phyloP scores from a whole-genome alignment of 2,888 invertebrate species.

The Hermodice carunculata region DNA sequence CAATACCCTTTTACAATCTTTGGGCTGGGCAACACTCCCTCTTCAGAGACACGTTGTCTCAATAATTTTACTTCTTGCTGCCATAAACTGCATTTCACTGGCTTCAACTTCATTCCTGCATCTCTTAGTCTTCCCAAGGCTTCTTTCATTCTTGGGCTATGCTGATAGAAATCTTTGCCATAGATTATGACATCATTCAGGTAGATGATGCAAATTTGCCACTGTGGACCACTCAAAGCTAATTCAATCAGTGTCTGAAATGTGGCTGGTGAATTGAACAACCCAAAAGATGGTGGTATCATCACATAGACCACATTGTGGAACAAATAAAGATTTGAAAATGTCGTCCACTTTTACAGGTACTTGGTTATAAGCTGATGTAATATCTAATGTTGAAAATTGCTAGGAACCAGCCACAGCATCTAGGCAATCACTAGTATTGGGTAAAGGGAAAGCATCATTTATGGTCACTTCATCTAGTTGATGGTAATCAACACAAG shows the following conservation, averaged over 20 bases:
- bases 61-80: conserved; percentile 19
- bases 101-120: conserved; percentile 44
- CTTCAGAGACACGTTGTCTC: conserved; percentile 16
- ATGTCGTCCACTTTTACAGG: conserved; percentile 29
- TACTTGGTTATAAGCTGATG: conserved; percentile 46
- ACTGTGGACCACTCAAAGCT: conserved; percentile 27
- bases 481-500: conserved; percentile 34
- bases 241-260: conserved; percentile 43
- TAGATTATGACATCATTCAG: conserved; percentile 43
- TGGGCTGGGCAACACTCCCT: conserved; percentile 13
- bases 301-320: conserved; percentile 33
- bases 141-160: no score
- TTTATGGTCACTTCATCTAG: conserved; percentile 32
- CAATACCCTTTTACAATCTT: neutral
- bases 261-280: conserved; percentile 40
- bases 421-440: conserved; percentile 30
- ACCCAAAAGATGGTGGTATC: conserved; percentile 38
- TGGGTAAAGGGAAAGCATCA: conserved; percentile 37
- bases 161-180: conserved; percentile 31
- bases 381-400: conserved; percentile 41
- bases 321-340: conserved; percentile 41
- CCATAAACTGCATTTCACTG: conserved; percentile 40
- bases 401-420: conserved; percentile 33
- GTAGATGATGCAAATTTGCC: conserved; percentile 33
- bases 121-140: conserved; percentile 17